Evolutionary conservation across 1,140 invertebrate genomes (phyloP), one percentile per base, ranked within the genome.

Genomic region (Heterodera carotae): DNA sequence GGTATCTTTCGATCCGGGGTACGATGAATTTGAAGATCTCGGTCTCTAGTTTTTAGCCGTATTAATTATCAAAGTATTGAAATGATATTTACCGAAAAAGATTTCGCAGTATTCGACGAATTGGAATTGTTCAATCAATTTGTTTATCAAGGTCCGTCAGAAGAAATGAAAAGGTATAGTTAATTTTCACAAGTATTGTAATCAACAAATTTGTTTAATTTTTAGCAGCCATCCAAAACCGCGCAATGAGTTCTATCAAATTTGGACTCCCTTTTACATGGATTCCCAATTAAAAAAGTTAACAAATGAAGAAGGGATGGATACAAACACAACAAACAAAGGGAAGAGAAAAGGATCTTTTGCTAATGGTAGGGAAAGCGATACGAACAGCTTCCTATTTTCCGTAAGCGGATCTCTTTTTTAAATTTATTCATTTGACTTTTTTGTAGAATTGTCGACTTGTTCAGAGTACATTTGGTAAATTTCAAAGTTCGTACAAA

Each of bases 251-350:
- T 79, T 74, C 60, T 74, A 79, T 25, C 36, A 77, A 53, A 77
- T 77, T 77, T 31, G 31, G 48, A 36, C 77, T n/a, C 68, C 79
- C 7, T 81, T 81, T 81, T 36, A 48, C 6, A 81, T 81, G 79
- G 56, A 81, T 43, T 66, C 69, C 8, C 78, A 75, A 33, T 12
- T 39, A 12, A 59, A 59, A 27, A 74, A 74, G 18, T 74, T 48
- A 59, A 22, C 34, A 31, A 39, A 48, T 71, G 69, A 71, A 22
- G 59, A n/a, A 53, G 2, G n/a, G 10, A 33, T 31, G 22, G 29
- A 5, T 3, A 43, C 25, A 27, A 15, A n/a, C 18, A 53, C 18
- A 70, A 70, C n/a, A 8, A 33, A 33, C 10, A 74, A 62, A 29
- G 33, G 72, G 31, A 73, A 62, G 22, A 12, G n/a, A 0, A 74